Percentiles rank a stretch among this genome's conserved stretches.
Evolutionary conservation across 1,140 invertebrate species (phyloP).

Genomic region (Temnothorax curvispinosus): DNA sequence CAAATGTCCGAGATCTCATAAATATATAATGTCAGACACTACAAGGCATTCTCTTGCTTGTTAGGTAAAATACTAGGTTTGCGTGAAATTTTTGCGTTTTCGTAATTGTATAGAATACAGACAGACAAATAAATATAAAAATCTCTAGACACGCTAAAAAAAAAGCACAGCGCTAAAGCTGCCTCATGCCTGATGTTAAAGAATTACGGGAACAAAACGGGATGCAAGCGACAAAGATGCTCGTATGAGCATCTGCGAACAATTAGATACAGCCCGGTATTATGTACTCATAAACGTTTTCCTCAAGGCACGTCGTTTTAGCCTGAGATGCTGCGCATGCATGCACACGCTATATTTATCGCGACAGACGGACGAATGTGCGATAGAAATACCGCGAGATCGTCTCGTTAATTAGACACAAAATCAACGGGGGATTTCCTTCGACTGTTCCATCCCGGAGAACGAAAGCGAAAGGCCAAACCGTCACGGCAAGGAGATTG

Average conservation of each 20-base stretch:
- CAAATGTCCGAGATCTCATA: constrained; percentile 10
- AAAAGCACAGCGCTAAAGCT: neutral
- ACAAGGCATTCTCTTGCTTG: neutral
- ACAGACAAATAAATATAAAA: neutral
- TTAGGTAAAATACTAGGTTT: neutral
- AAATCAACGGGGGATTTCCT: constrained; percentile 39
- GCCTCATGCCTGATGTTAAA: neutral
- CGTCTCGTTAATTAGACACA: constrained; percentile 45
- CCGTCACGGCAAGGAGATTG: constrained; percentile 53
- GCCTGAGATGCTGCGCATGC: constrained; percentile 10
- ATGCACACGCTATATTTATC: constrained; percentile 47
- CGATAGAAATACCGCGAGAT: constrained; percentile 30
- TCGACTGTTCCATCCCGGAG: neutral
- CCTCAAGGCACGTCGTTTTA: constrained; percentile 31
- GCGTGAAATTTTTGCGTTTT: neutral
- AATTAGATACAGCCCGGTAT: constrained; percentile 47
- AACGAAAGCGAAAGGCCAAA: constrained; percentile 69
- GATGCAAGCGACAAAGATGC: neutral
- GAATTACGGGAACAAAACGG: constrained; percentile 14
- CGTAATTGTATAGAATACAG: neutral
- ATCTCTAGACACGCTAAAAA: neutral
- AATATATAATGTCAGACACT: constrained; percentile 12
- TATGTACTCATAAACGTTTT: constrained; percentile 14
- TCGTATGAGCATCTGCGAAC: constrained; percentile 55
- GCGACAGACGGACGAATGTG: neutral